These are phyloP conservation scores for Illadopsis cleaveri DNA, from an alignment of 2,113 vertebrate genomes.

Conservation along the genomic window DNA sequence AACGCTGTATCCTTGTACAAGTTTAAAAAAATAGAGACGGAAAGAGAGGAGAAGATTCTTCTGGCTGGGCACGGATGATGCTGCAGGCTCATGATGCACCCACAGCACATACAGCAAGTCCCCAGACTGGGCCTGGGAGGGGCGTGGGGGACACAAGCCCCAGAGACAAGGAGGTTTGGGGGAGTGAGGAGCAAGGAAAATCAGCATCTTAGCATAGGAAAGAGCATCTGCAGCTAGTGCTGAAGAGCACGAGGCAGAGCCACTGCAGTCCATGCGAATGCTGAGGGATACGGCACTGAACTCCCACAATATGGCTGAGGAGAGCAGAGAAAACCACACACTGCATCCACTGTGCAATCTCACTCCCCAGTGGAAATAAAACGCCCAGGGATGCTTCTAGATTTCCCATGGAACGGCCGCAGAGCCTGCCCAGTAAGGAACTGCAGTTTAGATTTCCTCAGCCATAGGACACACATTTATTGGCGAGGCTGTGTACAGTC, in stretches of 20 bases:
- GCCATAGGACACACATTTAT: not conserved
- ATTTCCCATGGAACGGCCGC: not conserved
- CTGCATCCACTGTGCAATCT: not conserved
- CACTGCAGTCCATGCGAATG: not conserved
- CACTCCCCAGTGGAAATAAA: not conserved
- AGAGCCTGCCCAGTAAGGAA: not conserved
- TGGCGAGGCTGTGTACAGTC: not conserved
- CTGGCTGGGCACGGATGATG: not conserved
- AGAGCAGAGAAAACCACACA: not conserved
- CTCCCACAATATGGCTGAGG: conserved; percentile 42
- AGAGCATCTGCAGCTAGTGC: not conserved
- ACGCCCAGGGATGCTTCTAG: not conserved
- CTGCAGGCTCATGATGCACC: not conserved
- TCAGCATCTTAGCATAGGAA: not conserved
- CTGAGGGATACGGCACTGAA: not conserved
- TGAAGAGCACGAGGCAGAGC: not conserved
- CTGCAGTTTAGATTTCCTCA: not conserved
- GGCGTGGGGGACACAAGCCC: not conserved
- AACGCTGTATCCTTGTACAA: not conserved
- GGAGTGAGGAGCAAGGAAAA: not conserved
- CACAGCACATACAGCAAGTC: not conserved
- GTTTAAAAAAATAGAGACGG: not conserved
- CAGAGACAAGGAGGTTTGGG: not conserved
- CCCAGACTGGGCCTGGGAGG: not conserved
- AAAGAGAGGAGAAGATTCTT: not conserved